Conservation (phyloP, 2,797 vertebrate species). For the Cossypha dichroa region DNA sequence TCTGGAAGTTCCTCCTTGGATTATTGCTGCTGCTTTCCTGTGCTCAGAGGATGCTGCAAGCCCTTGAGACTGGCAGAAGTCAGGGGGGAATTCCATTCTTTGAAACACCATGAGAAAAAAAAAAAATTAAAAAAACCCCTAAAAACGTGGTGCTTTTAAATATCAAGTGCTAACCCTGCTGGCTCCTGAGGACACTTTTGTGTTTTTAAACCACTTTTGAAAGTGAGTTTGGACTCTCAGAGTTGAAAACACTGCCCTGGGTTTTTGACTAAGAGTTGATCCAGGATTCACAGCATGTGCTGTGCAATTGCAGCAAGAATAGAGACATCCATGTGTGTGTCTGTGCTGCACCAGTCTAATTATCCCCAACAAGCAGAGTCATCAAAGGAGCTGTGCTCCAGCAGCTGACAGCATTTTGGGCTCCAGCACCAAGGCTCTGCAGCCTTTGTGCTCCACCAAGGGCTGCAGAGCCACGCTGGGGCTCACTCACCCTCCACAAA, state of each 20-base stretch:
- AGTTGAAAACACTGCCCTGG: background rate
- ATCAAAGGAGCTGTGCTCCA: slow-evolving; percentile 51
- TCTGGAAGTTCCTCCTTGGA: background rate
- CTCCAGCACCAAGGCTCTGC: slow-evolving; percentile 33
- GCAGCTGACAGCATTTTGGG: slow-evolving; percentile 53
- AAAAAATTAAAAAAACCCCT: background rate
- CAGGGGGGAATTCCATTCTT: background rate
- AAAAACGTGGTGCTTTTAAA: background rate
- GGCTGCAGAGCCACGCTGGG: background rate
- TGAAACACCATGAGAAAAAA: background rate
- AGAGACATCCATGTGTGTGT: slow-evolving; percentile 60
- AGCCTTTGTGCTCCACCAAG: slow-evolving; percentile 32
- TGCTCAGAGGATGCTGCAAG: background rate
- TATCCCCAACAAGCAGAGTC: slow-evolving; percentile 67
- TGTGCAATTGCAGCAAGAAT: background rate
- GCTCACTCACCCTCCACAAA: background rate
- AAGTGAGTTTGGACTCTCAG: background rate
- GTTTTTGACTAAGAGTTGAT: background rate
- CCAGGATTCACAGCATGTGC: slow-evolving; percentile 33
- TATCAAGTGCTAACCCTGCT: background rate
- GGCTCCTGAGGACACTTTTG: background rate
- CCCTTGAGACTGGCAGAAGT: background rate
- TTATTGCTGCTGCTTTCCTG: background rate
- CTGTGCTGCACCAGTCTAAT: slow-evolving; percentile 57
- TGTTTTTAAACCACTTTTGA: background rate